Conservation (phyloP, 2,888 invertebrate genomes). For the Oxyteleia sp. region DNA sequence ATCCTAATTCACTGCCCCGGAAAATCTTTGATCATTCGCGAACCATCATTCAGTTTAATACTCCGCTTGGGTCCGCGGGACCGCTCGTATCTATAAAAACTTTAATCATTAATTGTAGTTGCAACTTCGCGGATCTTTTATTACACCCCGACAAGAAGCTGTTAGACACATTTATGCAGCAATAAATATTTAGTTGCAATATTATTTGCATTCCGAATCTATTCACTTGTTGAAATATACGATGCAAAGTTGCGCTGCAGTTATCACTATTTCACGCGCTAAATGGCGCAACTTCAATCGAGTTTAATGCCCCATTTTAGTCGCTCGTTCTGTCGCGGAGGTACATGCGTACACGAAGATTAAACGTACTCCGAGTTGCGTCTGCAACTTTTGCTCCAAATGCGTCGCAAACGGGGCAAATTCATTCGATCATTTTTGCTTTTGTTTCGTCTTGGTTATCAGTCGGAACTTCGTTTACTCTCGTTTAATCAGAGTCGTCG, state of each 20-base stretch:
- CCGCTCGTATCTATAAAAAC: conserved; percentile 34
- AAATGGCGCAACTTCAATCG: conserved; percentile 73
- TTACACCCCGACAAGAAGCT: conserved; percentile 12
- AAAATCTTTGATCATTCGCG: conserved; percentile 17
- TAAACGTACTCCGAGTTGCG: conserved; percentile 41
- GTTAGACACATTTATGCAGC: conserved; percentile 43
- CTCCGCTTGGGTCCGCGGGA: background rate
- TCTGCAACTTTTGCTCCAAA: conserved; percentile 35
- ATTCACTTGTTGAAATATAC: conserved; percentile 61
- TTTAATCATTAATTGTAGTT: conserved; percentile 44
- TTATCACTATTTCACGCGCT: conserved; percentile 70
- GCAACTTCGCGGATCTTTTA: conserved; percentile 32
- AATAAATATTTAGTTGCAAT: conserved; percentile 60
- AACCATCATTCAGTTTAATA: conserved; percentile 4
- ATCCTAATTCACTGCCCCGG: background rate
- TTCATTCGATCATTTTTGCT: conserved; percentile 23
- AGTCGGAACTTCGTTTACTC: background rate
- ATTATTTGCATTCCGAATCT: conserved; percentile 65
- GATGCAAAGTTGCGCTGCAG: conserved; percentile 57
- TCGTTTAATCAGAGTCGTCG: background rate
- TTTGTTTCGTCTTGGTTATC: conserved; percentile 1
- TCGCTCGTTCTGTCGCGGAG: conserved; percentile 26
- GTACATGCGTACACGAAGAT: conserved; percentile 44
- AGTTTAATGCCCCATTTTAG: conserved; percentile 69
- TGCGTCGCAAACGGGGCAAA: conserved; percentile 16